phyloP scores from a whole-genome alignment of 2,113 vertebrate species.

The Tetraodon nigroviridis region DNA sequence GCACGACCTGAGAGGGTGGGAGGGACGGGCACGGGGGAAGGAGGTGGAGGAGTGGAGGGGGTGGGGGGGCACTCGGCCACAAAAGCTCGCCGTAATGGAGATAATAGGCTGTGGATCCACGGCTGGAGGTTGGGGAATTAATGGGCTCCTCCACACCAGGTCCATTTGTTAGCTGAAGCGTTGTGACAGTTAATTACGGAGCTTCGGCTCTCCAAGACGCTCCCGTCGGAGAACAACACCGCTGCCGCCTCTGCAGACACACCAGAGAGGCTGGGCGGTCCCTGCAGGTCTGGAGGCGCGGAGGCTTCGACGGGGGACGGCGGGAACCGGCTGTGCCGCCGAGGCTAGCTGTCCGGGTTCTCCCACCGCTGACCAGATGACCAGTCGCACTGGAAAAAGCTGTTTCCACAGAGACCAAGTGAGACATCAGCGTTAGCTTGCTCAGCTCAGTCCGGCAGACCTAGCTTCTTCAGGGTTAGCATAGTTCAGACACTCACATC shows the following conservation, averaged over 20 bases:
- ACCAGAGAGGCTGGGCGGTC: slow-evolving; percentile 40
- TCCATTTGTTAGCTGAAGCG: slow-evolving; percentile 73
- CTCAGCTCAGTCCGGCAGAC: no score
- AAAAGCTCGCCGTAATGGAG: slow-evolving; percentile 57
- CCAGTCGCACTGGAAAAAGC: no score
- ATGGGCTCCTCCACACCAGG: slow-evolving; percentile 69
- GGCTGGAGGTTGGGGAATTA: slow-evolving; percentile 64
- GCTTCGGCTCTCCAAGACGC: slow-evolving; percentile 54
- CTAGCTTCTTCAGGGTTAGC: no score
- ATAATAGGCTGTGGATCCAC: slow-evolving; percentile 63
- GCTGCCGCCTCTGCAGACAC: slow-evolving; percentile 41
- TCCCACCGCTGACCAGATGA: no score
- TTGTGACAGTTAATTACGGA: slow-evolving; percentile 74
- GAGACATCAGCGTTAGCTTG: no score
- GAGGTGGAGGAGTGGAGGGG: no score
- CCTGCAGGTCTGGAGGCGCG: background rate
- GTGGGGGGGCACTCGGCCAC: slow-evolving; percentile 17
- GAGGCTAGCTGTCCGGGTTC: no score
- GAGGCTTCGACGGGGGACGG: no score
- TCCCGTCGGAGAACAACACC: slow-evolving; percentile 61
- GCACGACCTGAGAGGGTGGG: background rate
- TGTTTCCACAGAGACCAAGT: no score
- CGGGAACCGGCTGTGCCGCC: no score
- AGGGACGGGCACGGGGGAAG: no score
- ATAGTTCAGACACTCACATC: no score